Conservation (phyloP, 2,113 vertebrate genomes). For the Junco hyemalis region DNA sequence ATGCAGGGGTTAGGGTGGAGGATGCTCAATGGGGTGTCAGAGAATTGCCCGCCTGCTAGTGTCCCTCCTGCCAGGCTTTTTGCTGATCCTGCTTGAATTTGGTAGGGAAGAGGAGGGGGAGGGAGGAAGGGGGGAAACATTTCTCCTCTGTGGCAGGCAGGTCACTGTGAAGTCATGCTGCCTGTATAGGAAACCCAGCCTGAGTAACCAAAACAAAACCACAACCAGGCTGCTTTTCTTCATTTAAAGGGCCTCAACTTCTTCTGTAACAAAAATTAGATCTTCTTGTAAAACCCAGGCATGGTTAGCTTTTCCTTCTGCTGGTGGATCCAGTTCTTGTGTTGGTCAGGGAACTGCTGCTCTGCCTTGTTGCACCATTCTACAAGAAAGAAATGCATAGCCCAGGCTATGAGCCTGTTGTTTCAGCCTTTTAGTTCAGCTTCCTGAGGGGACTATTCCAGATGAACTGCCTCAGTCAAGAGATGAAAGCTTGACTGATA, state of each 20-base stretch:
- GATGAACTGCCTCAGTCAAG: not conserved
- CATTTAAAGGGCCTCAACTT: not conserved
- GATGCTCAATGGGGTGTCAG: not conserved
- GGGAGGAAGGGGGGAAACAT: not conserved
- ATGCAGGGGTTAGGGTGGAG: not conserved
- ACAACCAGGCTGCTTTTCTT: not conserved
- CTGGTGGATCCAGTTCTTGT: not conserved
- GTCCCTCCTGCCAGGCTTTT: not conserved
- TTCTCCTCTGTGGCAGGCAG: not conserved
- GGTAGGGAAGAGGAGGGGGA: not conserved
- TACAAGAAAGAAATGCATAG: fast-evolving
- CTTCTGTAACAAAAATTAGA: not conserved
- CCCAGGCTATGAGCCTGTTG: not conserved
- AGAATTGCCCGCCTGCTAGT: not conserved
- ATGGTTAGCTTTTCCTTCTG: not conserved
- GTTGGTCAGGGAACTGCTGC: not conserved
- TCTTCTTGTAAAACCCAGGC: not conserved
- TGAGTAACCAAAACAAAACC: not conserved
- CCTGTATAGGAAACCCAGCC: not conserved
- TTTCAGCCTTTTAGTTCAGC: not conserved
- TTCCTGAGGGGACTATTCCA: not conserved
- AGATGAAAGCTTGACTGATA: not conserved
- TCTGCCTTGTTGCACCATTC: not conserved
- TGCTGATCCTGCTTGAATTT: not conserved
- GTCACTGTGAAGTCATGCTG: not conserved